These are phyloP conservation scores for Andrena chrysosceles DNA, from an alignment of 2,888 invertebrate species.

Conservation along the genomic window DNA sequence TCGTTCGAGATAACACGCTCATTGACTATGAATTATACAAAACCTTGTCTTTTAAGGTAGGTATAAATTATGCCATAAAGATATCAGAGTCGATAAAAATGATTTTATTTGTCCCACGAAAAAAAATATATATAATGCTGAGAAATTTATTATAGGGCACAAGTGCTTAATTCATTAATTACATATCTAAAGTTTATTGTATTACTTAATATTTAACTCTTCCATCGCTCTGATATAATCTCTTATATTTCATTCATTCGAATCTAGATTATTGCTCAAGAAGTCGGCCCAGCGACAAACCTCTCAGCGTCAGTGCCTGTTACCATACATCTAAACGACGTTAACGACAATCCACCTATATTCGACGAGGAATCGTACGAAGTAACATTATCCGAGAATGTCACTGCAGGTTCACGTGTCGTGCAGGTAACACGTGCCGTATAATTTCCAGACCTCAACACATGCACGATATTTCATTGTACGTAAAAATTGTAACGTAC, in stretches of 20 bases:
- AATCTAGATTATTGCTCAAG: constrained; percentile 91
- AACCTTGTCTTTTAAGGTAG: constrained; percentile 91
- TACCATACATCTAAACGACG: constrained; percentile 92
- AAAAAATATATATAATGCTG: not conserved
- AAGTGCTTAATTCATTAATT: no score
- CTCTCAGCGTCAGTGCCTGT: constrained; percentile 91
- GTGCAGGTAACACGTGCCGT: constrained; percentile 85
- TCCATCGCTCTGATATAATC: not conserved
- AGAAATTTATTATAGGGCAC: no score
- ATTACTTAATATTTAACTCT: not conserved
- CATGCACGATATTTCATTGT: not conserved
- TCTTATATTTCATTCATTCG: not conserved
- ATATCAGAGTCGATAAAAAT: not conserved
- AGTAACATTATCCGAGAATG: constrained; percentile 92
- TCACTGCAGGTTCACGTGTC: constrained; percentile 90
- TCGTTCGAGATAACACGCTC: constrained; percentile 92
- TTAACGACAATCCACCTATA: constrained; percentile 95
- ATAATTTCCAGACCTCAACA: not conserved
- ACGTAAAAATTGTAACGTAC: not conserved
- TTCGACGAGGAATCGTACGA: constrained; percentile 91
- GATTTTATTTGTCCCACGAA: not conserved
- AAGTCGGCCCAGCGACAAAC: constrained; percentile 91
- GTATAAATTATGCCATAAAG: not conserved
- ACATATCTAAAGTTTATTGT: not conserved
- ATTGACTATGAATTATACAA: constrained; percentile 94